Evolutionary conservation across 2,797 vertebrate genomes (phyloP).

Genomic region (Lutjanus campechanus): DNA sequence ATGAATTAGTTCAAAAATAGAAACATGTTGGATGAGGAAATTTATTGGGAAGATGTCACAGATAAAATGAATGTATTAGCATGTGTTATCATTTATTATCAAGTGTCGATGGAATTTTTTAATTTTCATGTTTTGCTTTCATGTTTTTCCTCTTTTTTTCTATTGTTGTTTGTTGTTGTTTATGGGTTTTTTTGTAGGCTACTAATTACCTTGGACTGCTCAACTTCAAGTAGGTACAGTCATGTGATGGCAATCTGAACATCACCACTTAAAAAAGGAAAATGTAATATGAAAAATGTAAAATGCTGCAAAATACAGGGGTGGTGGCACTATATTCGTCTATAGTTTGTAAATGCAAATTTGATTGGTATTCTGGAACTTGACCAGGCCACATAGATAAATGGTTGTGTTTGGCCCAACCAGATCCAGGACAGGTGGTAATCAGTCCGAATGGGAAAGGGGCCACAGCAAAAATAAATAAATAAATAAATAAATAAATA

Average conservation of each 20-base stretch:
- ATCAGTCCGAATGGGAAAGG: too few relatives aligned
- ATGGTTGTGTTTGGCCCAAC: too few relatives aligned
- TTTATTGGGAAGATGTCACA: constrained; percentile 22
- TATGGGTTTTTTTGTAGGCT: not conserved
- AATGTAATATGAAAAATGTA: not conserved
- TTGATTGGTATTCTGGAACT: too few relatives aligned
- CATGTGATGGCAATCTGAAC: not conserved
- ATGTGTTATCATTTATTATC: constrained; percentile 41
- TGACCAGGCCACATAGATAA: too few relatives aligned
- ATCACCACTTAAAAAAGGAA: not conserved
- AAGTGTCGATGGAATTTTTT: not conserved
- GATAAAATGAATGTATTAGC: constrained; percentile 44
- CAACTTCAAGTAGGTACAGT: not conserved
- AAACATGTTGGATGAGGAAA: constrained; percentile 19
- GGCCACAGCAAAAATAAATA: too few relatives aligned
- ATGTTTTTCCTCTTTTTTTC: not conserved
- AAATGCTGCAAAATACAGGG: not conserved
- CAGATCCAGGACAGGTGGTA: too few relatives aligned
- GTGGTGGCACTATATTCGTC: too few relatives aligned
- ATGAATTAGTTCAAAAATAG: constrained; percentile 45
- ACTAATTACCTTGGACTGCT: not conserved
- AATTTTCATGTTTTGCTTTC: not conserved
- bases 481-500: too few relatives aligned
- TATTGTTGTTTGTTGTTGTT: not conserved
- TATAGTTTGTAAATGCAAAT: too few relatives aligned